Conservation (phyloP, 1,140 invertebrate genomes). For the Maconellicoccus hirsutus region DNA sequence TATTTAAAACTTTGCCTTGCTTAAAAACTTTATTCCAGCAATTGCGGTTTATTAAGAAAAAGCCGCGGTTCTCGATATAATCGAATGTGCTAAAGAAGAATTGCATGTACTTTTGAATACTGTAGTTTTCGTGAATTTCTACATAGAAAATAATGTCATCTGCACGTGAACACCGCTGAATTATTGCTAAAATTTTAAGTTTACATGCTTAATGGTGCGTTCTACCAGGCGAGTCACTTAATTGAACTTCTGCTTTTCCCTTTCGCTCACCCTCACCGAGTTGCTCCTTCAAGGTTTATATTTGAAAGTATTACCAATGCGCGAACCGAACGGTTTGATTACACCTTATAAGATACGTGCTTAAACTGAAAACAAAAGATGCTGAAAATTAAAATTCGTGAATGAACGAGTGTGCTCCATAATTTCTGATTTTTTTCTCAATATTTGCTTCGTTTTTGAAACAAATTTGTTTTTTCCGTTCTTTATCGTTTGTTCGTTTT, state of each 20-base stretch:
- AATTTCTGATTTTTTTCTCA: background rate
- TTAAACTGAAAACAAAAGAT: background rate
- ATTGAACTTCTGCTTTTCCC: constrained; percentile 16
- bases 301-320: constrained; percentile 8
- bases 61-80: background rate
- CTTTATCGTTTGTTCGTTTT: no score
- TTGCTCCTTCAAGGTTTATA: background rate
- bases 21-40: background rate
- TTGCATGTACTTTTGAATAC: background rate
- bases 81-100: background rate
- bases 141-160: constrained; percentile 20
- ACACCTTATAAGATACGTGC: constrained; percentile 8
- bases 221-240: constrained; percentile 12
- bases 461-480: no score
- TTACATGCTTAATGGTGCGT: constrained; percentile 22
- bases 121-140: constrained; percentile 9
- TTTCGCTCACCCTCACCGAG: background rate
- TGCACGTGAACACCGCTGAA: constrained; percentile 19
- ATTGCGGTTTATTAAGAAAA: background rate
- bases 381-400: background rate
- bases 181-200: constrained; percentile 18
- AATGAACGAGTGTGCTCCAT: background rate
- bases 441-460: no score
- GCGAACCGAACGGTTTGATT: constrained; percentile 7
- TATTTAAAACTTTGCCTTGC: background rate